Evolutionary conservation across 2,797 vertebrate genomes (phyloP), one percentile per base, ranked within the genome.

Genomic region (Sphenodon punctatus): DNA sequence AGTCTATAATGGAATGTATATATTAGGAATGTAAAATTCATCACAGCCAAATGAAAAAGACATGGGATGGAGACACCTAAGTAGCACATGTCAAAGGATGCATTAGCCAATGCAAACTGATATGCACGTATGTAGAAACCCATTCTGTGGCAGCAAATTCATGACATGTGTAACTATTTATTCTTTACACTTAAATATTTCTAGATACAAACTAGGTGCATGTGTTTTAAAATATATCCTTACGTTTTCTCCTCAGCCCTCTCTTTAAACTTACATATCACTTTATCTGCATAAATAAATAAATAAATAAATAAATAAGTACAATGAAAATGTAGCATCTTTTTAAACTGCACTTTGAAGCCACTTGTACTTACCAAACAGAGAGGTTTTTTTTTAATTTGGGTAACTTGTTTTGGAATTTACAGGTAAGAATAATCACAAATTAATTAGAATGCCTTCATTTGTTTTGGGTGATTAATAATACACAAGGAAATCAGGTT

Each of bases 381-480:
- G 23, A 88, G 68, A 41, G 80, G 23, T 56, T 64, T 56, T 64
- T 71, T 85, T 93, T 86, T 92, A 88, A 91, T 94, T 91, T 93
- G 68, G 85, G 83, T 89, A 92, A 78, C 75, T 82, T 93, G 82
- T 65, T 88, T 92, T 77, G 75, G 78, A 92, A 58, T 88, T 89
- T 93, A 59, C 78, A 92, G 67, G 86, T 91, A 87, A 92, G 94
- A 96, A 91, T 83, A 59, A 92, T 84, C 91, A 93, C 88, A 90
- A 93, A 95, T 94, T 95, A 95, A 96, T 96, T 95, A 94, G 93
- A 93, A 94, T 9, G 53, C 93, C 89, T 82, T 95, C 66, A 84
- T 95, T 95, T 95, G 91, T 91, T 95, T 94, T 64, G 68, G 65
- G 82, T 96, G 94, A 95, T 95, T 95, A 96, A 95, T 95, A 96